These are phyloP conservation scores for Triplophysa bombifrons DNA, from an alignment of 2,797 vertebrate species.

Conservation along the genomic window DNA sequence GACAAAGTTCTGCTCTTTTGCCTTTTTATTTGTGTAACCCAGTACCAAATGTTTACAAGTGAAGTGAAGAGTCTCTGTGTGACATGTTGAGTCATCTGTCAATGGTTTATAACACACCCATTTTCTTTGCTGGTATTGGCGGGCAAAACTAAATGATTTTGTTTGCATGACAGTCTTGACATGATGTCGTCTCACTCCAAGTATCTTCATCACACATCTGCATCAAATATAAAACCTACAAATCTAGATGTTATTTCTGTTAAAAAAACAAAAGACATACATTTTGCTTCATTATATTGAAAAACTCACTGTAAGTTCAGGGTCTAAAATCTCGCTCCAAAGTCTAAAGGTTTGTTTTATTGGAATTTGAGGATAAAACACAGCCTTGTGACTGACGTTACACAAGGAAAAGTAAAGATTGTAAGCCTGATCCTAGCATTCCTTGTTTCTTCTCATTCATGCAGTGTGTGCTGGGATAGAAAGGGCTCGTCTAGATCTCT, in stretches of 20 bases:
- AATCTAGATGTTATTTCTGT: too few species aligned
- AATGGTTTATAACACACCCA: background rate
- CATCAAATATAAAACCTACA: background rate
- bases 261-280: background rate
- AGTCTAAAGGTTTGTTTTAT: conserved; percentile 30
- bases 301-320: background rate
- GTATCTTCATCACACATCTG: background rate
- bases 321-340: background rate
- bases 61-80: background rate
- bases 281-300: background rate
- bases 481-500: background rate
- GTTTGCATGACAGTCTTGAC: background rate
- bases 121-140: background rate
- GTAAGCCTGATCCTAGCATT: background rate
- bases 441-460: background rate
- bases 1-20: background rate
- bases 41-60: background rate
- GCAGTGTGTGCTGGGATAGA: background rate
- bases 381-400: background rate
- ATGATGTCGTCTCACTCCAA: too few species aligned
- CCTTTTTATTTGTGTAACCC: background rate
- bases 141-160: background rate
- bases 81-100: background rate
- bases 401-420: too few species aligned
- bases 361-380: background rate